Percentiles rank a stretch among this genome's conserved stretches.
Conservation (phyloP, 2,888 invertebrate genomes). For the Dryadula phaetusa region DNA sequence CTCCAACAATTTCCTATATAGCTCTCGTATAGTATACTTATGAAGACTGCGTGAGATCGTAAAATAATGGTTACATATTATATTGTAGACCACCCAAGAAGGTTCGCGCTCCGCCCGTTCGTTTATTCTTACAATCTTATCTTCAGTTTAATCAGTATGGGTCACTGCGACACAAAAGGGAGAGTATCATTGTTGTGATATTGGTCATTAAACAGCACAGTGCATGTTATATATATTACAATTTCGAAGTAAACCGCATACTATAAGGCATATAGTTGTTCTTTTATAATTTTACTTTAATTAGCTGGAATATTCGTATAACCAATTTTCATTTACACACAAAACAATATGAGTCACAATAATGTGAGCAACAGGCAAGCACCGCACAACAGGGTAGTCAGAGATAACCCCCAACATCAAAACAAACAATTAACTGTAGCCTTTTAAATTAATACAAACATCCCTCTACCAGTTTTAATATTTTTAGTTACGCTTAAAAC, state of each 20-base stretch:
- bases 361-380: no score
- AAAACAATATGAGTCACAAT: no score
- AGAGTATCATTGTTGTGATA: conserved; percentile 50
- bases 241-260: not conserved
- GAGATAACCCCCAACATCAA: no score
- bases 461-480: no score
- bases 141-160: conserved; percentile 65
- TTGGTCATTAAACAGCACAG: conserved; percentile 43
- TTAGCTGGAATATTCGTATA: not conserved
- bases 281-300: not conserved
- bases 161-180: conserved; percentile 54
- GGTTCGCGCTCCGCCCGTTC: conserved; percentile 61
- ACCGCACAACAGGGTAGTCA: no score
- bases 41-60: conserved; percentile 54
- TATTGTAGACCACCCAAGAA: conserved; percentile 74
- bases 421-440: no score
- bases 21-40: conserved; percentile 36
- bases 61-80: conserved; percentile 60
- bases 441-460: no score
- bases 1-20: conserved; percentile 35
- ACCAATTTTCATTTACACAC: no score
- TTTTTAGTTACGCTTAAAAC: no score
- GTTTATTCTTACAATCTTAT: conserved; percentile 75
- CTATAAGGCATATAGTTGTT: not conserved
- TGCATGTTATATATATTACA: conserved; percentile 10